phyloP scores from a whole-genome alignment of 2,888 invertebrate species.

The Mesorhabditis spiculigera region DNA sequence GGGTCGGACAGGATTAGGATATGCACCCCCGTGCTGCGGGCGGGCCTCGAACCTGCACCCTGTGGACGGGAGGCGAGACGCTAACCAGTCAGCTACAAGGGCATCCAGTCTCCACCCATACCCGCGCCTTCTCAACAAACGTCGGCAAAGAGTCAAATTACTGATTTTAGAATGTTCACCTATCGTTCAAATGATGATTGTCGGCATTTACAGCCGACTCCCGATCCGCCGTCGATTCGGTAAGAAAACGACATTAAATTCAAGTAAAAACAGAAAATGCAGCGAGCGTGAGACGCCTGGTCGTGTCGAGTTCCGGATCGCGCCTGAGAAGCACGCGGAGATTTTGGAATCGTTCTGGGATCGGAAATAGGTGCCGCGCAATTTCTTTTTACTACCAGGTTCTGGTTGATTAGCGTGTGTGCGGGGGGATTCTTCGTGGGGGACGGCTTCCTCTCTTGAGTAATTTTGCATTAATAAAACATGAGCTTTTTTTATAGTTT shows the following conservation, averaged over 20 bases:
- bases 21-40: neutral
- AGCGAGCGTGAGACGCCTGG: constrained; percentile 25
- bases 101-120: neutral
- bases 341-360: constrained; percentile 28
- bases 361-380: constrained; percentile 11
- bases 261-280: neutral
- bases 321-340: constrained; percentile 23
- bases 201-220: constrained; percentile 14
- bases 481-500: no score
- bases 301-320: constrained; percentile 26
- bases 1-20: neutral
- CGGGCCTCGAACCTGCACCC: neutral
- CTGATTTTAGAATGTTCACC: neutral
- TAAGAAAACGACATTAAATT: constrained; percentile 6
- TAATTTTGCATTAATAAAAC: no score
- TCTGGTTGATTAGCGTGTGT: no score
- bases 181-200: constrained; percentile 11
- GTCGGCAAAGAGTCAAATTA: neutral
- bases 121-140: neutral
- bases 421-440: no score
- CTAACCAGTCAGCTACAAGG: neutral
- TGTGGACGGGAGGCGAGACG: neutral
- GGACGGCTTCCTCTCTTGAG: no score
- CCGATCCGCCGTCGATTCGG: constrained; percentile 12
- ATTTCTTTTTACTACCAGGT: no score